These are phyloP conservation scores for Ptiloglossa arizonensis DNA, from an alignment of 1,140 invertebrate genomes.

Conservation along the genomic window DNA sequence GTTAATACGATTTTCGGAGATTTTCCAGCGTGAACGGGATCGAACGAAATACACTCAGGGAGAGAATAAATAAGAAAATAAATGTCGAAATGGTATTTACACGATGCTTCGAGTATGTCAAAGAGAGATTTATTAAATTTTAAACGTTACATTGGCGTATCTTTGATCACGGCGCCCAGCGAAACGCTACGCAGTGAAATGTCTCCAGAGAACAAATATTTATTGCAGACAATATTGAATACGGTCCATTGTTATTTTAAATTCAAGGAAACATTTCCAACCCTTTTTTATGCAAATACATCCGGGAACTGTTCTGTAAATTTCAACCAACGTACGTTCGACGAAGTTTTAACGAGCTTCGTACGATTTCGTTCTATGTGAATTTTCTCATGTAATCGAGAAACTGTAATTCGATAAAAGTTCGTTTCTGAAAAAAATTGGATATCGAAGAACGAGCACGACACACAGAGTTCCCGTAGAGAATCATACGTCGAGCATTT, in stretches of 20 bases:
- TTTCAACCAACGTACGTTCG: no score
- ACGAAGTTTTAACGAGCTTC: background rate
- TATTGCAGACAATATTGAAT: background rate
- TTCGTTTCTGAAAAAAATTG: background rate
- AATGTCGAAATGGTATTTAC: background rate
- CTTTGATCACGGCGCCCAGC: no score
- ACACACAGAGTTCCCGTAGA: background rate
- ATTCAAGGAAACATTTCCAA: background rate
- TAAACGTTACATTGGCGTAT: background rate
- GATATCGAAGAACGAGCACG: background rate
- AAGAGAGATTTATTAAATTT: background rate
- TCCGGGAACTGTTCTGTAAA: background rate
- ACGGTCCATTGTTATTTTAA: background rate
- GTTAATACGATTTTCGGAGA: slow-evolving; percentile 6
- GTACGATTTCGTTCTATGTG: background rate
- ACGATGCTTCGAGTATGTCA: no score
- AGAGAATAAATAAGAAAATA: background rate
- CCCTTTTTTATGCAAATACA: background rate
- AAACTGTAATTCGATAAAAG: background rate
- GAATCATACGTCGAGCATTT: background rate
- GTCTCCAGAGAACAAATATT: background rate
- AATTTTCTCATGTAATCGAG: background rate
- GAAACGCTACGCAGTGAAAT: background rate
- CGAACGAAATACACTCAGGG: background rate
- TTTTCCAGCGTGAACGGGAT: no score